Evolutionary conservation across 30 jellyfish, hydroid and myxozoan species (phyloP).

Genomic region (Clytia hemisphaerica): DNA sequence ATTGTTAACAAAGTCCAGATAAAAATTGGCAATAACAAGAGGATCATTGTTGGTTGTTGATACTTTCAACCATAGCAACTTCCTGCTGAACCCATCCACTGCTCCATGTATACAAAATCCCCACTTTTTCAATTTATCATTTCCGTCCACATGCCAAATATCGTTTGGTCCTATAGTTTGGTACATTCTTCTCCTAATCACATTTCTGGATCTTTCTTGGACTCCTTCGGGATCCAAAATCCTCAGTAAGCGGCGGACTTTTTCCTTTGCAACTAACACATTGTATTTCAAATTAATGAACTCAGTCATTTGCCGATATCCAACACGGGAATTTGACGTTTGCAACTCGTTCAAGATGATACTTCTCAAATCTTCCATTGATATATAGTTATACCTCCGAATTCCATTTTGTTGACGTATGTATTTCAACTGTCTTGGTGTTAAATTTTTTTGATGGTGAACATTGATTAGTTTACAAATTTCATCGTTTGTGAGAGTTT

Average conservation of each 20-base stretch:
- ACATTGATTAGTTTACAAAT: no score
- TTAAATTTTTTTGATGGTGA: no score
- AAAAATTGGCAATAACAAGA: constrained; percentile 4
- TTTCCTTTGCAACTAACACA: constrained; percentile 12
- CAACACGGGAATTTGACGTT: constrained; percentile 1
- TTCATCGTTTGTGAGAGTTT: no score
- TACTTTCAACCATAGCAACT: constrained; percentile 25
- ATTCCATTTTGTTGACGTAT: no score
- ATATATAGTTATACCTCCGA: no score
- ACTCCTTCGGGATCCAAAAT: constrained; percentile 30
- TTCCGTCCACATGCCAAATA: constrained; percentile 26
- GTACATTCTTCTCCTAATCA: constrained; percentile 17
- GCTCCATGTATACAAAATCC: constrained; percentile 33
- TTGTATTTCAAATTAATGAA: not conserved
- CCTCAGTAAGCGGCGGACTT: constrained; percentile 12
- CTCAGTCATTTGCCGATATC: constrained; percentile 19
- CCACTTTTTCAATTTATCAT: constrained; percentile 29
- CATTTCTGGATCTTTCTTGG: not conserved
- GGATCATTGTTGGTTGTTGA: constrained; percentile 33
- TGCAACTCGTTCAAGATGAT: not conserved
- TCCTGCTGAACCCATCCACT: constrained; percentile 38
- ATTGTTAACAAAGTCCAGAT: not conserved
- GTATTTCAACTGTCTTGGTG: no score
- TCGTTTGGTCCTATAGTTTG: constrained; percentile 4
- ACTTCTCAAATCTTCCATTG: no score